A percentile compares a stretch with the other conserved stretches of the same genome.
phyloP scores from a whole-genome alignment of 2,113 vertebrate species.

The Daubentonia madagascariensis region DNA sequence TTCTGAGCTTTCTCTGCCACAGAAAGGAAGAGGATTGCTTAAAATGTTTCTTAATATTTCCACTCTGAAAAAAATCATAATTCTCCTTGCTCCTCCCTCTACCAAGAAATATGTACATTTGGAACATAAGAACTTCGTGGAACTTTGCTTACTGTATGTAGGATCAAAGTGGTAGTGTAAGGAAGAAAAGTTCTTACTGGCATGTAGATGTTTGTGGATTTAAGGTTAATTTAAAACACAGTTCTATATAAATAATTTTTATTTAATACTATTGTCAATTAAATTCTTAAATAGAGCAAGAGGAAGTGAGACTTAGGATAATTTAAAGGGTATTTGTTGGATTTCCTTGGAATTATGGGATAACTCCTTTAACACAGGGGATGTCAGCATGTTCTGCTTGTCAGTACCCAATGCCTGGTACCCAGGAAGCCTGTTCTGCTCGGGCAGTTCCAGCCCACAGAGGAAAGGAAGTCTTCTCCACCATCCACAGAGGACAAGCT shows the following conservation, averaged over 20 bases:
- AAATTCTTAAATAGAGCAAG: background rate
- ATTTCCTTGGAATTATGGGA: background rate
- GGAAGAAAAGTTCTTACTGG: background rate
- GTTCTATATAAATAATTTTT: background rate
- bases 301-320: background rate
- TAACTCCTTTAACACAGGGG: background rate
- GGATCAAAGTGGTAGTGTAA: background rate
- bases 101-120: background rate
- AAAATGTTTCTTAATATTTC: background rate
- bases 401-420: background rate
- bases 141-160: background rate
- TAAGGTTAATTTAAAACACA: constrained; percentile 18
- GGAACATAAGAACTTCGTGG: background rate
- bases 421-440: background rate
- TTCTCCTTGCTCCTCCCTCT: background rate
- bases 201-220: background rate
- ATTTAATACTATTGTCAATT: background rate
- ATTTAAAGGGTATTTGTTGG: background rate
- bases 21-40: constrained; percentile 71
- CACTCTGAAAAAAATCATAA: background rate
- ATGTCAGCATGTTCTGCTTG: background rate
- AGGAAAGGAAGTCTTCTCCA: background rate
- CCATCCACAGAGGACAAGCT: background rate
- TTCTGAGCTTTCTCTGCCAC: constrained; percentile 60
- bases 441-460: background rate